Percentiles rank a stretch among this genome's conserved stretches.
These are phyloP conservation scores for Gadus chalcogrammus DNA, from an alignment of 2,113 vertebrate species.

Conservation along the genomic window DNA sequence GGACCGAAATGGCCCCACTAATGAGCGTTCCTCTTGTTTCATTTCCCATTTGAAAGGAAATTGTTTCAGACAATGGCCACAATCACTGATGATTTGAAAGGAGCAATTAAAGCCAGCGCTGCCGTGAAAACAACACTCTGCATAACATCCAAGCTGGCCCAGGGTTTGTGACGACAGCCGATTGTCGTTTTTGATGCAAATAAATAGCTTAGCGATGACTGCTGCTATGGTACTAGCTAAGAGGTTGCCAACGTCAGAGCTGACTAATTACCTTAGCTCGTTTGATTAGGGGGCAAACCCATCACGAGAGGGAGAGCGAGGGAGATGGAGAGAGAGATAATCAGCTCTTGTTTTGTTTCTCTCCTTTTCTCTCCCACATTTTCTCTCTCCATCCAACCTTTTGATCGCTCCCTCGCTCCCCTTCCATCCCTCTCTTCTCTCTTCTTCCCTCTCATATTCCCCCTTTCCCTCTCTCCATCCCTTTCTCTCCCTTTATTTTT, in stretches of 20 bases:
- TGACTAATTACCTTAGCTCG: slow-evolving; percentile 57
- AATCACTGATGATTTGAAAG: slow-evolving; percentile 53
- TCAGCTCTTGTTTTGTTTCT: slow-evolving; percentile 1
- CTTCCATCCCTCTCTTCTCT: neutral
- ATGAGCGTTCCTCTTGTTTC: slow-evolving; percentile 52
- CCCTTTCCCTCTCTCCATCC: too few species aligned
- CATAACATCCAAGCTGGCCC: slow-evolving; percentile 38
- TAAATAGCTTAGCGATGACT: slow-evolving; percentile 19
- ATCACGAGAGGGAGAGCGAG: slow-evolving; percentile 13
- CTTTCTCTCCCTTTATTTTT: too few species aligned
- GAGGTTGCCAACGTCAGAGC: slow-evolving; percentile 33
- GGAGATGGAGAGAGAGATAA: slow-evolving; percentile 1
- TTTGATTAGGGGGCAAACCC: slow-evolving; percentile 52
- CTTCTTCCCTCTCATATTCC: too few species aligned
- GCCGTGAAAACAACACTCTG: slow-evolving; percentile 56
- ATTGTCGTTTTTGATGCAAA: slow-evolving; percentile 62
- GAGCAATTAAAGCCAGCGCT: slow-evolving; percentile 56
- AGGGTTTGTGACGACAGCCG: slow-evolving; percentile 50
- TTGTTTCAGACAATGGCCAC: slow-evolving; percentile 53
- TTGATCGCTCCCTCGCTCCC: too few species aligned
- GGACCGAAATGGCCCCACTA: slow-evolving; percentile 49
- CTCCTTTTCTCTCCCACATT: slow-evolving; percentile 19
- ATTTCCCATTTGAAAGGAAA: slow-evolving; percentile 55
- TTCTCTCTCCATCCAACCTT: neutral
- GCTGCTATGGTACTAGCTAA: slow-evolving; percentile 31